Evolutionary conservation across 2,888 invertebrate genomes (phyloP).

Genomic region (Rutpela maculata): DNA sequence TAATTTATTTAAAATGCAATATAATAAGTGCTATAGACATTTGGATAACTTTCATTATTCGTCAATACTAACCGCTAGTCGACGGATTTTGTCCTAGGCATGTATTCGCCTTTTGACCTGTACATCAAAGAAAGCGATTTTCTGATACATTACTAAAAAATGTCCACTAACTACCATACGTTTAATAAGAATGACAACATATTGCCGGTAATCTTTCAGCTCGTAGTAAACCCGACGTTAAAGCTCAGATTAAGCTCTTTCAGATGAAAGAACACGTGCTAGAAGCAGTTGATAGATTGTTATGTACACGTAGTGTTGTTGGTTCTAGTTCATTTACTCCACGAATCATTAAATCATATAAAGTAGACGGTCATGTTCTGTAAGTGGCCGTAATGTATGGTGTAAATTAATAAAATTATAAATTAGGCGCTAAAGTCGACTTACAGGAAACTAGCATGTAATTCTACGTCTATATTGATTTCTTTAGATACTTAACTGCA

Average conservation of each 20-base stretch:
- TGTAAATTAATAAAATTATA: constrained; percentile 31
- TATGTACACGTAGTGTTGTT: constrained; percentile 46
- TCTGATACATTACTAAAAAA: not conserved
- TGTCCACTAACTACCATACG: not conserved
- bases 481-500: not conserved
- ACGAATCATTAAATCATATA: constrained; percentile 53
- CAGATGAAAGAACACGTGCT: constrained; percentile 49
- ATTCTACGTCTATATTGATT: not conserved
- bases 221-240: not conserved
- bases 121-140: not conserved
- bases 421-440: constrained; percentile 4
- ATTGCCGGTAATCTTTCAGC: constrained; percentile 8
- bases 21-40: too few relatives aligned
- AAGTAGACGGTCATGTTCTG: constrained; percentile 11
- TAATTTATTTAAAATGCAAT: too few relatives aligned
- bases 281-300: constrained; percentile 50
- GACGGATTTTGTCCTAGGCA: too few relatives aligned
- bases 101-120: not conserved
- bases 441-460: not conserved
- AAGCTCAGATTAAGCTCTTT: constrained; percentile 37
- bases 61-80: too few relatives aligned
- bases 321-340: constrained; percentile 52
- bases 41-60: too few relatives aligned
- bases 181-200: not conserved
- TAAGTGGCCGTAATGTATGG: constrained; percentile 20